Conservation (phyloP, 2,888 invertebrate genomes). For the Syrista parreyssii region DNA sequence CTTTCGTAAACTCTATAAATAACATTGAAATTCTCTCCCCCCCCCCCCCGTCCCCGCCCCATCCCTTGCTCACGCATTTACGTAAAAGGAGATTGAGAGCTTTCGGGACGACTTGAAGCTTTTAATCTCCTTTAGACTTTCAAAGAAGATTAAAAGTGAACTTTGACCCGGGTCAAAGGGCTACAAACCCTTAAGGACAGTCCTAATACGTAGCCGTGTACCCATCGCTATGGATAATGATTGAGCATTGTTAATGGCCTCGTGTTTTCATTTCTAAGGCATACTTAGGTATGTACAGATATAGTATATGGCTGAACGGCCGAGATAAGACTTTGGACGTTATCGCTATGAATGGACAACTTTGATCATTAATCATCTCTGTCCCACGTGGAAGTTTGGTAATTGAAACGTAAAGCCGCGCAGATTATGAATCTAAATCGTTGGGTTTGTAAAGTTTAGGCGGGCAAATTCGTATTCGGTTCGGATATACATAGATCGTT, state of each 20-base stretch:
- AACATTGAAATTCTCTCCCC: neutral
- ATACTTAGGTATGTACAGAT: neutral
- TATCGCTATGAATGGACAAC: slow-evolving; percentile 29
- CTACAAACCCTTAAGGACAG: neutral
- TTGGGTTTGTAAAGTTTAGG: slow-evolving; percentile 5
- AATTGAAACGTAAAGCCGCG: slow-evolving; percentile 36
- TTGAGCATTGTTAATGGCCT: neutral
- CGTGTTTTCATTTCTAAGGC: neutral
- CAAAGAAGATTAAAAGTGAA: no score
- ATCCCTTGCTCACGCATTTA: neutral
- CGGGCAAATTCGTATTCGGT: neutral
- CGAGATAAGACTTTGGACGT: neutral
- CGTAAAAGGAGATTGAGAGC: neutral
- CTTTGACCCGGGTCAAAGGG: neutral
- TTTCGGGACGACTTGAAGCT: neutral
- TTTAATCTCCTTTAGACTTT: neutral
- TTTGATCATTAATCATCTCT: slow-evolving; percentile 39
- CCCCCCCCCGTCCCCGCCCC: no score
- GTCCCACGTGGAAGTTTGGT: slow-evolving; percentile 31
- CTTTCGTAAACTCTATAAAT: neutral
- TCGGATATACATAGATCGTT: neutral
- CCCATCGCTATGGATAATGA: neutral
- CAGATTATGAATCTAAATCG: slow-evolving; percentile 40
- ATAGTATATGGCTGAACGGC: neutral
- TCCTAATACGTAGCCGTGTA: neutral